Evolutionary conservation across 2,888 invertebrate genomes (phyloP).

Genomic region (Timema cristinae): DNA sequence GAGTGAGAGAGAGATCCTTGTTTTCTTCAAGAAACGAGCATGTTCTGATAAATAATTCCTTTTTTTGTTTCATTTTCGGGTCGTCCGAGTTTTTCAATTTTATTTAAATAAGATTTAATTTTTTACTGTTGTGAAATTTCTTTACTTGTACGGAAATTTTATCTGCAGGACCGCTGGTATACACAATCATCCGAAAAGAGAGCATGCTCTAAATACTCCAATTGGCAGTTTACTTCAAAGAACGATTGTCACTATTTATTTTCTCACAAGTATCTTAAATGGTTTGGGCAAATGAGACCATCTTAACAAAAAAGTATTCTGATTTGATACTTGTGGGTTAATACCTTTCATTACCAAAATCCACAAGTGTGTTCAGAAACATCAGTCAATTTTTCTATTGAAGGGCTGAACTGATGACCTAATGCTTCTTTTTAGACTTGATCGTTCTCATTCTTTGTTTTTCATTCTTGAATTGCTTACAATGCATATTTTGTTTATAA

Average conservation of each 20-base stretch:
- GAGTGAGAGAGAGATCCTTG: background rate
- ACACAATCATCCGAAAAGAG: background rate
- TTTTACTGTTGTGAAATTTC: background rate
- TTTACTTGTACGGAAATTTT: background rate
- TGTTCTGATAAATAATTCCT: background rate
- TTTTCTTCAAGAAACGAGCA: background rate
- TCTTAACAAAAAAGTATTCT: background rate
- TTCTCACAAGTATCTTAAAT: slow-evolving; percentile 1
- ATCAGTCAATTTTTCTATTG: background rate
- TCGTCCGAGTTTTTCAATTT: background rate
- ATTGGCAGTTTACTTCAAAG: background rate
- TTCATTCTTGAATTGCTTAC: too few relatives aligned
- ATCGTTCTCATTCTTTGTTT: background rate
- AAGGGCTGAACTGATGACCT: background rate
- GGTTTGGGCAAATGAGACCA: background rate
- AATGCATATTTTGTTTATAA: background rate
- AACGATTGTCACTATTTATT: background rate
- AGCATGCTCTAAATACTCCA: slow-evolving; percentile 9
- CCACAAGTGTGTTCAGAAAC: background rate
- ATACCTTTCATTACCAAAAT: background rate
- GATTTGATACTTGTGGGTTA: background rate
- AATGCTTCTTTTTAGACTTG: background rate
- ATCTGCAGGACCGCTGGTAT: background rate
- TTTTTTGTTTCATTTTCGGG: background rate
- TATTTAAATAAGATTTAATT: background rate